Base-by-base conservation (phyloP, 2,888 invertebrate genomes). In the Hirtodrosophila confusa region DNA sequence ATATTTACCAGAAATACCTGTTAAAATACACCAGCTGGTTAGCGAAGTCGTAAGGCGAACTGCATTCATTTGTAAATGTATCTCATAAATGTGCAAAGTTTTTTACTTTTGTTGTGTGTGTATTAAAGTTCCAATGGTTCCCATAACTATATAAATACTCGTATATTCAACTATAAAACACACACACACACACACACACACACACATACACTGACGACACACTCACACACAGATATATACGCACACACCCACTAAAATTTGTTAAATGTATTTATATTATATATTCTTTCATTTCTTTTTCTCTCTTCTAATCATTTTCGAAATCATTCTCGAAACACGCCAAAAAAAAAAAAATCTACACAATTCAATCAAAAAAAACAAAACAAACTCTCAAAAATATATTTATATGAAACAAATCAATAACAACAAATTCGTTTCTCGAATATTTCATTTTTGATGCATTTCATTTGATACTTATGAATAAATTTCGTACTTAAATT, bases 211-310 rank as follows among this genome's bases (percentile, higher is more conserved):
- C 50, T 55, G 70, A 29, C 36, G 7, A 53, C 40, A 27, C 24
- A 49, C 29, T 12, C 36, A 33, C 31, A 47, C 8, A 51, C 39
- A 61, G 41, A 47, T 40, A 31, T 7, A 37, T 33, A 67, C 50
- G 64, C 37, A 82, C 86, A 80, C 82, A 78, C 65, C 72, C 86
- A 80, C 86, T 80, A 86, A 85, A 86, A 82, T 85, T 86, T 84
- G 80, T 89, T 88, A 88, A 89, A 88, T 88, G 79, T 89, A 89
- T 89, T 90, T 89, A 90, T 88, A 90, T 89, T 89, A 86, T 89
- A 90, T 89, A 90, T 89, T 89, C 89, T 89, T 89, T 90, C 88
- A 89, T 90, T 89, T 89, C 89, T 89, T 89, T 88, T 89, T 90
- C 89, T 89, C 89, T 89, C 89, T 88, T 89, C 90, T 88, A 86